Evolutionary conservation across 1,140 invertebrate species (phyloP).

Genomic region (Drosophila nannoptera): DNA sequence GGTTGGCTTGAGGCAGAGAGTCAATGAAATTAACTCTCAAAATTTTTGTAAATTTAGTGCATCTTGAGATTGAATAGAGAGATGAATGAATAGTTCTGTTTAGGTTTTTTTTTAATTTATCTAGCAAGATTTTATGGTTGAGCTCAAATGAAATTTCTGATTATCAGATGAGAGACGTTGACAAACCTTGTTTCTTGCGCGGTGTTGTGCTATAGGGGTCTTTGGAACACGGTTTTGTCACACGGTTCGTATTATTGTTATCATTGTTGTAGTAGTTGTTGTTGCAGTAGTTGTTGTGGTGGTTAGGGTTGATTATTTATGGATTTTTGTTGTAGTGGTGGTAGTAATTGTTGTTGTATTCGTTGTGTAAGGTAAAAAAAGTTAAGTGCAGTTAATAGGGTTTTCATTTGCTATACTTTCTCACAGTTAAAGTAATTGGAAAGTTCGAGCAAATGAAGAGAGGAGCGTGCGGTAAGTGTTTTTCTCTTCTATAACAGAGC

Average conservation of each 20-base stretch:
- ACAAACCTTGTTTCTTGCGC: slow-evolving; percentile 77
- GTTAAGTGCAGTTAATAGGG: slow-evolving; percentile 72
- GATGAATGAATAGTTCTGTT: too few species aligned
- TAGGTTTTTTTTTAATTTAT: background rate
- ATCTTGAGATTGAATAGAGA: too few species aligned
- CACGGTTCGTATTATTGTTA: slow-evolving; percentile 34
- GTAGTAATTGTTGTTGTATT: slow-evolving; percentile 48
- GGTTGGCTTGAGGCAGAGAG: too few species aligned
- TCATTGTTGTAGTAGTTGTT: slow-evolving; percentile 20
- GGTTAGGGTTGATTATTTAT: slow-evolving; percentile 14
- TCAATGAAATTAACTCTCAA: too few species aligned
- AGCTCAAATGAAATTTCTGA: slow-evolving; percentile 28
- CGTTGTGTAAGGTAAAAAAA: slow-evolving; percentile 64
- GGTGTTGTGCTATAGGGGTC: slow-evolving; percentile 79
- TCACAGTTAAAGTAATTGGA: slow-evolving; percentile 51
- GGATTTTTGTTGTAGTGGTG: slow-evolving; percentile 7
- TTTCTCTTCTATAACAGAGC: slow-evolving; percentile 18
- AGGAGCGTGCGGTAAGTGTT: slow-evolving; percentile 36
- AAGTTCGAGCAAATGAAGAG: slow-evolving; percentile 34
- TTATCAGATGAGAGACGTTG: slow-evolving; percentile 49
- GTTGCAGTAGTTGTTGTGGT: slow-evolving; percentile 44
- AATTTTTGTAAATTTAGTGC: too few species aligned
- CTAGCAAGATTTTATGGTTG: slow-evolving; percentile 8
- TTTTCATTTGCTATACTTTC: slow-evolving; percentile 47
- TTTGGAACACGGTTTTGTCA: slow-evolving; percentile 56